A percentile compares a stretch with the other conserved stretches of the same genome.
Evolutionary conservation across 2,113 vertebrate species (phyloP).

Genomic region (Ivindomyrus marchei): DNA sequence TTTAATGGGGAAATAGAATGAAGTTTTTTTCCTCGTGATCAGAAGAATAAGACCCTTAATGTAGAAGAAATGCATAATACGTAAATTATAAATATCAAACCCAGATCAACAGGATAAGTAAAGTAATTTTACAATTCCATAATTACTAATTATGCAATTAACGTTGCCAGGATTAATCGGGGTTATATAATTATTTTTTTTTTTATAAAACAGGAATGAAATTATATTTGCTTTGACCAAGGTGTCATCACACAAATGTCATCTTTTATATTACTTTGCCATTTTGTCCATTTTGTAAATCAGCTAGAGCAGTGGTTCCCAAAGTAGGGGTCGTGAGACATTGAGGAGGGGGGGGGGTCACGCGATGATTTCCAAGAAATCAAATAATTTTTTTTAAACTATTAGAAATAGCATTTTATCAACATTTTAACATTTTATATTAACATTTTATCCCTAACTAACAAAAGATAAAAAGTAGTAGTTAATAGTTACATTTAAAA

Average conservation of each 20-base stretch:
- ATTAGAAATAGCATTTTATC: too few relatives aligned
- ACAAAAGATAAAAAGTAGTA: too few relatives aligned
- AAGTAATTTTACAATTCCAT: neutral
- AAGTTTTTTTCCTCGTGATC: neutral
- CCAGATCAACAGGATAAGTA: neutral
- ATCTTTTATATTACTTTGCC: neutral
- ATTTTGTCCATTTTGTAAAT: neutral
- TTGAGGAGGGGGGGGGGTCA: too few relatives aligned
- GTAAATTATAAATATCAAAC: neutral
- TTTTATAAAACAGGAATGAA: neutral
- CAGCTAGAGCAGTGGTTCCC: neutral
- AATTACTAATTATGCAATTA: neutral
- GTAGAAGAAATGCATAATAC: neutral
- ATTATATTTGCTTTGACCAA: neutral
- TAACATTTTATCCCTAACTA: too few relatives aligned
- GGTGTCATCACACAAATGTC: neutral
- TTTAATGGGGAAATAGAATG: neutral
- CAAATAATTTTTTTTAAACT: too few relatives aligned
- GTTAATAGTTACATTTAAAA: too few relatives aligned
- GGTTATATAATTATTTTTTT: neutral
- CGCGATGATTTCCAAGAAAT: too few relatives aligned
- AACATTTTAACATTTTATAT: too few relatives aligned
- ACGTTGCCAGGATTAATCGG: neutral
- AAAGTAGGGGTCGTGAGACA: too few relatives aligned
- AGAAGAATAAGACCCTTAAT: neutral